Conservation (phyloP, 2,113 vertebrate species). For the Larimichthys crocea region DNA sequence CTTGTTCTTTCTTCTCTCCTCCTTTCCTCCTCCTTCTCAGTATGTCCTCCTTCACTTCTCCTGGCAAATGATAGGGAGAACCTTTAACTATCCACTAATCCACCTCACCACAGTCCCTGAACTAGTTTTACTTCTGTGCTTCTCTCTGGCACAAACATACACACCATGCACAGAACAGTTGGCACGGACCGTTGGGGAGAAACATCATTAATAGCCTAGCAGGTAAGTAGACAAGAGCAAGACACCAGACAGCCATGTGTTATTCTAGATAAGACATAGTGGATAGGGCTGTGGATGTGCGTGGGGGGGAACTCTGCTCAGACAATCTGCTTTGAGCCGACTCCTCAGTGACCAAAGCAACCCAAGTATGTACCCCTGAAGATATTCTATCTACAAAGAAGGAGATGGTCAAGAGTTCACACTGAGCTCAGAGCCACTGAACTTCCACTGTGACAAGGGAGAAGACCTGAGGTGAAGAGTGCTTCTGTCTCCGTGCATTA, state of each 20-base stretch:
- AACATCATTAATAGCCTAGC: slow-evolving; percentile 56
- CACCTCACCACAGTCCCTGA: slow-evolving; percentile 34
- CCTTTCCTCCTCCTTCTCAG: background rate
- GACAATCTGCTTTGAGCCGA: slow-evolving; percentile 54
- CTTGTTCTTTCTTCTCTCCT: background rate
- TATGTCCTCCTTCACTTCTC: slow-evolving; percentile 29
- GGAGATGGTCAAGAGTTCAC: slow-evolving; percentile 70
- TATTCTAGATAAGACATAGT: slow-evolving; percentile 71
- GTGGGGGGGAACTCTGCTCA: slow-evolving; percentile 16
- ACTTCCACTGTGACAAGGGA: slow-evolving; percentile 25
- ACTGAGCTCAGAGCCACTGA: slow-evolving; percentile 43
- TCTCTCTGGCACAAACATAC: slow-evolving; percentile 41
- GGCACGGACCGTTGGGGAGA: slow-evolving; percentile 26
- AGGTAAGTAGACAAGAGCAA: slow-evolving; percentile 59
- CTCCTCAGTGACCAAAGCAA: slow-evolving; percentile 66
- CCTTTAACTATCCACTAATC: slow-evolving; percentile 45
- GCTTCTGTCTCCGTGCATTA: slow-evolving; percentile 35
- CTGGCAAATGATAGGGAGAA: slow-evolving; percentile 19
- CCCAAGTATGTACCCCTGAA: slow-evolving; percentile 63
- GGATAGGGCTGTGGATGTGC: slow-evolving; percentile 42
- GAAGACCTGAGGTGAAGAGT: slow-evolving; percentile 34
- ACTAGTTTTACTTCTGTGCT: slow-evolving; percentile 43
- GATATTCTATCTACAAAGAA: slow-evolving; percentile 75
- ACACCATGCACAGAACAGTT: slow-evolving; percentile 16
- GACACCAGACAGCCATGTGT: slow-evolving; percentile 64